A percentile compares a stretch with the other conserved stretches of the same genome.
These are phyloP conservation scores for Colius striatus DNA, from an alignment of 2,113 vertebrate species.

Conservation along the genomic window DNA sequence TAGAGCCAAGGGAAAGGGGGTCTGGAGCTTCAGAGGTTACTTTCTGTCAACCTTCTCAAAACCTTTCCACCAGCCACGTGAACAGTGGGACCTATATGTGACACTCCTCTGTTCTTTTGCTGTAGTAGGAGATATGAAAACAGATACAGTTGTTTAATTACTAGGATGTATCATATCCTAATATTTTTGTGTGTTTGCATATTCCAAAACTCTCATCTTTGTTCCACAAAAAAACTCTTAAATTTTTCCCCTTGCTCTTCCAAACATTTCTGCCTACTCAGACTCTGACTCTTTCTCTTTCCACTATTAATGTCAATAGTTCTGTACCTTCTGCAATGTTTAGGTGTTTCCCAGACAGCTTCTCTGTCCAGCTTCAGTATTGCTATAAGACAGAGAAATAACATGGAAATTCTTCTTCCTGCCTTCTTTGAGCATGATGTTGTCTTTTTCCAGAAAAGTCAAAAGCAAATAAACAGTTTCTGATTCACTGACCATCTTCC, in stretches of 20 bases:
- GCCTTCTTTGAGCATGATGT: not conserved
- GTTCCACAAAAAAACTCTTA: not conserved
- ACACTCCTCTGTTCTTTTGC: not conserved
- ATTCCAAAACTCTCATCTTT: not conserved
- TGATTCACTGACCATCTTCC: not conserved
- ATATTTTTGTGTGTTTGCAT: not conserved
- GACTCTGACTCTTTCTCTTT: not conserved
- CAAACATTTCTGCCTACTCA: not conserved
- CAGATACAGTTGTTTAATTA: not conserved
- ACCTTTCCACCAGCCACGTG: not conserved
- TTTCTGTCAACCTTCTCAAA: not conserved
- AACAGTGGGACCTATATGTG: not conserved
- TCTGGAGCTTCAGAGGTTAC: not conserved
- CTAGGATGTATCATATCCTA: not conserved
- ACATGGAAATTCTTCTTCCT: not conserved
- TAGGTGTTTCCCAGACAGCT: not conserved
- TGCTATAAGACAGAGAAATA: not conserved
- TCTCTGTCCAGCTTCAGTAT: not conserved
- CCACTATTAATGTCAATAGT: not conserved
- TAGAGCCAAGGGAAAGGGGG: not conserved
- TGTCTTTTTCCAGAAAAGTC: not conserved
- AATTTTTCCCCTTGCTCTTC: not conserved
- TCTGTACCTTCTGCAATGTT: not conserved
- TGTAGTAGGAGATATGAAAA: not conserved
- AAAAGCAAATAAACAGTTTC: not conserved